phyloP scores from a whole-genome alignment of 2,888 invertebrate genomes.

The Nephrotoma flavescens region DNA sequence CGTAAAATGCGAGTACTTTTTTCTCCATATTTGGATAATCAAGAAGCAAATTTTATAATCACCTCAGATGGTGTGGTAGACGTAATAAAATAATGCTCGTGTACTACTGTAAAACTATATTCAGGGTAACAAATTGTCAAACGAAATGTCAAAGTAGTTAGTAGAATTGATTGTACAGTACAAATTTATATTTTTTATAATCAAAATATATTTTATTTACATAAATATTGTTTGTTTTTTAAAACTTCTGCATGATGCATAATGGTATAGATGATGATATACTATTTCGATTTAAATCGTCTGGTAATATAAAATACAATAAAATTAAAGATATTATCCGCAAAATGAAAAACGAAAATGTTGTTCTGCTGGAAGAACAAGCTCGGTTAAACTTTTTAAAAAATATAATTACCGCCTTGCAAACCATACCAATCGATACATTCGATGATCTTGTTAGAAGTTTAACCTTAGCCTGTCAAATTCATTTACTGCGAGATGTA shows the following conservation, averaged over 20 bases:
- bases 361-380: background rate
- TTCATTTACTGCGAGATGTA: background rate
- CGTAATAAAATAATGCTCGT: background rate
- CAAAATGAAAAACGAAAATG: background rate
- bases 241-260: background rate
- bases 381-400: background rate
- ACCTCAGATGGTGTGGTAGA: conserved; percentile 30
- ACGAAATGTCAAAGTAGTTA: background rate
- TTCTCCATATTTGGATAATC: conserved; percentile 39
- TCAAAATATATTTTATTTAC: background rate
- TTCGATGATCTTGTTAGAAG: background rate
- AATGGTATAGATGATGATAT: background rate
- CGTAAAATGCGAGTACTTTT: conserved; percentile 39
- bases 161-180: no score
- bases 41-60: conserved; percentile 35
- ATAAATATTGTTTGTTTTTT: background rate
- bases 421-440: background rate
- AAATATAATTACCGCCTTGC: background rate
- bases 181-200: background rate
- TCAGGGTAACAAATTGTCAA: background rate
- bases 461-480: background rate
- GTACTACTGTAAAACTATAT: background rate
- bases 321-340: background rate
- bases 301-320: background rate
- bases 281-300: background rate